phyloP scores from a whole-genome alignment of 2,797 vertebrate species.

The Lepidocolaptes lacrymiger region DNA sequence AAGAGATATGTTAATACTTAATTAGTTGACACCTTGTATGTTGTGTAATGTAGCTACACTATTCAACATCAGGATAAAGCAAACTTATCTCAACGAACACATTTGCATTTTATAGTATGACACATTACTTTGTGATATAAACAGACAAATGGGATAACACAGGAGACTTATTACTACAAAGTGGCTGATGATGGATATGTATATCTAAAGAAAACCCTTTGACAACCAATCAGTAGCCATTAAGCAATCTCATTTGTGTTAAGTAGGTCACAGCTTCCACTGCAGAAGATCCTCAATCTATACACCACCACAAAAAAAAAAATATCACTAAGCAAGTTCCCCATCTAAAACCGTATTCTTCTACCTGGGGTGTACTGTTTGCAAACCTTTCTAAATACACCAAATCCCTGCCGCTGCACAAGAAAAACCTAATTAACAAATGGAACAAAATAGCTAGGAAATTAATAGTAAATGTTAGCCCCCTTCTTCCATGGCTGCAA shows the following conservation, averaged over 20 bases:
- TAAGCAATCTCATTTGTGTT: background rate
- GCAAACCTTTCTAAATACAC: background rate
- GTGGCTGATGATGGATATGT: background rate
- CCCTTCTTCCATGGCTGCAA: background rate
- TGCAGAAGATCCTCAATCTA: background rate
- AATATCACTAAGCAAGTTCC: background rate
- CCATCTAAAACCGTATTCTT: background rate
- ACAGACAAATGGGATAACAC: slow-evolving; percentile 38
- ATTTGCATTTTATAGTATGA: slow-evolving; percentile 4
- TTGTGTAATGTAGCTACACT: background rate
- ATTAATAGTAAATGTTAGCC: background rate
- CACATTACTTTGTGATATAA: slow-evolving; percentile 16
- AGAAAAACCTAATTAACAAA: background rate
- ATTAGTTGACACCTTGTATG: slow-evolving; percentile 19
- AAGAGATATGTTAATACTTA: slow-evolving; percentile 23
- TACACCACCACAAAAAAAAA: background rate
- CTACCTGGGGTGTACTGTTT: background rate
- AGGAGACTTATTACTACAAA: slow-evolving; percentile 16
- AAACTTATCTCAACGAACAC: slow-evolving; percentile 38
- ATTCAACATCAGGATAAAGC: slow-evolving; percentile 13
- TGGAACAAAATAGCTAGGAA: background rate
- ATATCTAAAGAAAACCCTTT: slow-evolving; percentile 18
- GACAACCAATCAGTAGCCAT: slow-evolving; percentile 9
- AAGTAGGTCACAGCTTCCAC: slow-evolving; percentile 6
- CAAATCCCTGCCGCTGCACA: background rate